Base-by-base conservation (phyloP, 2,888 invertebrate genomes). In the Seladonia tumulorum region DNA sequence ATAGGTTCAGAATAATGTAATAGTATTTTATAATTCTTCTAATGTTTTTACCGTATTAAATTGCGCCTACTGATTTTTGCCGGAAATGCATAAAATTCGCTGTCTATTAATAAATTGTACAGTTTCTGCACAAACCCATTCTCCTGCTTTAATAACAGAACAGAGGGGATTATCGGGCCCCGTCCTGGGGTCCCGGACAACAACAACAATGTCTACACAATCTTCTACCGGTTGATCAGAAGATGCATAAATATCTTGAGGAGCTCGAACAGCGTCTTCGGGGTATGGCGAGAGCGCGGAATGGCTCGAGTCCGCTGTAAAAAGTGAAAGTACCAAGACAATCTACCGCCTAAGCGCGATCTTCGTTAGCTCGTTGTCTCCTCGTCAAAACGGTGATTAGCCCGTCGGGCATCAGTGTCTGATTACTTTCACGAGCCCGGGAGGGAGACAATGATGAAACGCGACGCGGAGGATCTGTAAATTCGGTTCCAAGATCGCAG, bases 291-390 rank as follows among this genome's bases (percentile, higher is more conserved):
- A 29, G 68, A 39, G 22, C 4, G 35, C 39, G 22, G 12, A 35
- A 8, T 22, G 10, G 1, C 39, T 39, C 68, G 68, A 39, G 35
- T 68, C 39, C 68, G 22, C 39, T 12, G n/a, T 68, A 68, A 68
- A 68, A 68, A 42, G 39, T 68, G 68, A 68, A 68, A 42, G 68
- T 42, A n/a, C 39, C 68, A 68, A 68, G 68, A 68, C 35, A 68
- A 68, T 39, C 68, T 39, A 66, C 18, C 66, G 35, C 18, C 29
- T 66, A 29, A 66, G 35, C 42, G 35, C 42, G 39, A n/a, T 39
- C 18, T 42, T 68, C 39, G 22, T 68, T 16, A 39, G 22, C 76
- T 8, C 49, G 79, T 86, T 81, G 76, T 81, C 76, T 78, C 72
- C 76, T 72, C 60, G 49, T 45, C 25, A n/a, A 42, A 70, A 49